Conservation (phyloP, 1,140 invertebrate species). For the Aphidius ervi region DNA sequence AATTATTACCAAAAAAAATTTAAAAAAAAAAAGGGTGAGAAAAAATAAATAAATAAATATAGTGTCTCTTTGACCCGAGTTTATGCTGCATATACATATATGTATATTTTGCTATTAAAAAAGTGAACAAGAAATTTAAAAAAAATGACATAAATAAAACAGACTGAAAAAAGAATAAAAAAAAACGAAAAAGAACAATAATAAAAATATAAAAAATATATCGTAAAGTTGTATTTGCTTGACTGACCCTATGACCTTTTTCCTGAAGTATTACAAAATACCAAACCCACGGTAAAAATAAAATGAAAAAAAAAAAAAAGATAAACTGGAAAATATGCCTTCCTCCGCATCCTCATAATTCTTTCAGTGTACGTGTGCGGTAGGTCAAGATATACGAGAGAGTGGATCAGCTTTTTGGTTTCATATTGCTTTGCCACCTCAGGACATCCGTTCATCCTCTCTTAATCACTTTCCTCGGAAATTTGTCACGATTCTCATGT, state of each 20-base stretch:
- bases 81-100: neutral
- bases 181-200: neutral
- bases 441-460: slow-evolving; percentile 29
- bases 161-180: neutral
- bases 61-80: slow-evolving; percentile 10
- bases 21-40: slow-evolving; percentile 16
- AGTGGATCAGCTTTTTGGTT: slow-evolving; percentile 16
- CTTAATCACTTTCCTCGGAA: slow-evolving; percentile 31
- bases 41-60: slow-evolving; percentile 7
- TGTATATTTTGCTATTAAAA: no score
- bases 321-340: slow-evolving; percentile 18
- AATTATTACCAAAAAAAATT: slow-evolving; percentile 6
- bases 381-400: slow-evolving; percentile 22
- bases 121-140: no score
- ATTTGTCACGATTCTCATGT: slow-evolving; percentile 12
- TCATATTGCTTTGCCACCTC: slow-evolving; percentile 26
- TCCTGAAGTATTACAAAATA: slow-evolving; percentile 34
- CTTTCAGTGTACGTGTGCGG: slow-evolving; percentile 27
- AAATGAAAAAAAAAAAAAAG: neutral
- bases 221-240: neutral
- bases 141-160: neutral
- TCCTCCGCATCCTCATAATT: slow-evolving; percentile 39
- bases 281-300: slow-evolving; percentile 16
- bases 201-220: neutral
- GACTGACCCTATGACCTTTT: slow-evolving; percentile 19